These are phyloP conservation scores for Tetramorium parvispinum DNA, from an alignment of 1,140 invertebrate species.

Conservation along the genomic window DNA sequence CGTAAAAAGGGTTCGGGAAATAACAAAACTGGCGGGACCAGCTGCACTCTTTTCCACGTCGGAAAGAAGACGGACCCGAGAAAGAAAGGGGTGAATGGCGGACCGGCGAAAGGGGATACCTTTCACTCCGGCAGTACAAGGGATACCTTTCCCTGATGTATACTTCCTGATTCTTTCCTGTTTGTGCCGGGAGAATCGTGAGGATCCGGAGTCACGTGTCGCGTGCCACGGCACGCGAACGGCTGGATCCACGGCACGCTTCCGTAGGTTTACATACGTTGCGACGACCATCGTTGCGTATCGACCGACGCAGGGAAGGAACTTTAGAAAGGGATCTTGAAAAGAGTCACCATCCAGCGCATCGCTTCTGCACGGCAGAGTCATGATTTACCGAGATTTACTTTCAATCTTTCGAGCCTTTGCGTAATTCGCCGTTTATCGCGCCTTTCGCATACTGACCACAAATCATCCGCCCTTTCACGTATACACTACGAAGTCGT, in stretches of 20 bases:
- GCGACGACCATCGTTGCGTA: constrained; percentile 53
- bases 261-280: constrained; percentile 8
- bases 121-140: constrained; percentile 60
- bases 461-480: constrained; percentile 35
- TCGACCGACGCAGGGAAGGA: constrained; percentile 9
- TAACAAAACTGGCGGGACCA: constrained; percentile 63
- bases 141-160: constrained; percentile 67
- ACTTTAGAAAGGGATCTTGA: neutral
- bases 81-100: constrained; percentile 77
- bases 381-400: constrained; percentile 10
- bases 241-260: constrained; percentile 56
- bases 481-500: neutral
- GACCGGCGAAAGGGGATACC: constrained; percentile 60
- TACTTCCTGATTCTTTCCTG: constrained; percentile 73
- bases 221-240: constrained; percentile 79
- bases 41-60: constrained; percentile 61
- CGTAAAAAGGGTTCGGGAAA: constrained; percentile 71
- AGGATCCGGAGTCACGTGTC: constrained; percentile 72
- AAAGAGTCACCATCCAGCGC: neutral
- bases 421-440: constrained; percentile 3
- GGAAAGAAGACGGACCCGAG: constrained; percentile 70
- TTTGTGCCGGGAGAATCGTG: constrained; percentile 31
- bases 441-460: neutral
- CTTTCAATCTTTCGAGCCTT: constrained; percentile 13
- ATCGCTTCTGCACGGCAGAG: neutral